A percentile compares a stretch with the other conserved stretches of the same genome.
phyloP scores from a whole-genome alignment of 2,797 vertebrate species.

The Mallotus villosus region DNA sequence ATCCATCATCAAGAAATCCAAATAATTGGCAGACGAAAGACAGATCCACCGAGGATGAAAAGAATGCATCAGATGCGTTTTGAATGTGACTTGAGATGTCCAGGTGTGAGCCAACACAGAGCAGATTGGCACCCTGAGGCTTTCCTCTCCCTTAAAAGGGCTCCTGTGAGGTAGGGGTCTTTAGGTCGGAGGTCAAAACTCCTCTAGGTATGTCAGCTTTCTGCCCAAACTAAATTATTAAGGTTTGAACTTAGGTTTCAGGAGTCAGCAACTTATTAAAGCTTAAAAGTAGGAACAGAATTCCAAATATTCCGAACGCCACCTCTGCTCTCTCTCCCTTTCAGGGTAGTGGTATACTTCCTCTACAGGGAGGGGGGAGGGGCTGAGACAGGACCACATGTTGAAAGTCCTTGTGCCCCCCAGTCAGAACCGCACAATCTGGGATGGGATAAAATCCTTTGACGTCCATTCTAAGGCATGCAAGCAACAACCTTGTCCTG shows the following conservation, averaged over 20 bases:
- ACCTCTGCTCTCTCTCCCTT: too few relatives aligned
- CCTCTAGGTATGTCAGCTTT: background rate
- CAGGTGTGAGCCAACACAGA: conserved; percentile 16
- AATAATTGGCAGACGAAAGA: conserved; percentile 46
- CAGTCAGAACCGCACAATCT: background rate
- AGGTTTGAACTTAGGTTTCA: background rate
- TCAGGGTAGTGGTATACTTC: too few relatives aligned
- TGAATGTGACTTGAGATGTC: background rate
- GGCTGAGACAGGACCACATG: too few relatives aligned
- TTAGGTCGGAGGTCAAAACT: background rate
- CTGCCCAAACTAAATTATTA: conserved; percentile 15
- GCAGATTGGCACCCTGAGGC: conserved; percentile 1
- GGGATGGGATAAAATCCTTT: background rate
- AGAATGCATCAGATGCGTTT: conserved; percentile 33
- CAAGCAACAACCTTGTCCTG: background rate
- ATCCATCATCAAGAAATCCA: conserved; percentile 44
- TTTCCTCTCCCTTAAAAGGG: background rate
- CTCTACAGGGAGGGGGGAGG: too few relatives aligned
- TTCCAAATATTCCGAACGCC: too few relatives aligned
- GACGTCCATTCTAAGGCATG: conserved; percentile 16
- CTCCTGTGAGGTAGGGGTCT: background rate
- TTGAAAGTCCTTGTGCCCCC: too few relatives aligned
- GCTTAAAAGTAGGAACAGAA: too few relatives aligned
- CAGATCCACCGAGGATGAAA: conserved; percentile 43
- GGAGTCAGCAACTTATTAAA: too few relatives aligned